Conservation (phyloP, 2,797 vertebrate genomes). For the Nannoperca obscura region DNA sequence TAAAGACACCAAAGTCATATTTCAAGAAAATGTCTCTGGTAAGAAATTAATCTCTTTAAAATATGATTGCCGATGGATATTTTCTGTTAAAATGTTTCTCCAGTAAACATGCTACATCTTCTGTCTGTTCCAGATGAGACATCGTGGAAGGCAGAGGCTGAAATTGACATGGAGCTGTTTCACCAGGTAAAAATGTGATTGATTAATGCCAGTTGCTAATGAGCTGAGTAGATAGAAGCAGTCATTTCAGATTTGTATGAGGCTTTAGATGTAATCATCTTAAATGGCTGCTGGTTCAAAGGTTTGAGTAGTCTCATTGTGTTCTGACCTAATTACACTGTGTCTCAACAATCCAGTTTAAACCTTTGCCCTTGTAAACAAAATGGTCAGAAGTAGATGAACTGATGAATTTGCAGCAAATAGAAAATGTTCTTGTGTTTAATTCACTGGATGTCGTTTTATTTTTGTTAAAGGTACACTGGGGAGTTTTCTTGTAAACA, state of each 20-base stretch:
- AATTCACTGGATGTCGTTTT: background rate
- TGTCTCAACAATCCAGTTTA: constrained; percentile 63
- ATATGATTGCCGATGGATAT: background rate
- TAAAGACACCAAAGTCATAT: constrained; percentile 99
- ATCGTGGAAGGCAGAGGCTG: constrained; percentile 97
- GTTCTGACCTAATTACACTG: constrained; percentile 77
- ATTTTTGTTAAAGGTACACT: background rate
- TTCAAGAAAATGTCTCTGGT: constrained; percentile 97
- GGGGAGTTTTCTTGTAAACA: background rate
- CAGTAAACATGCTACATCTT: background rate
- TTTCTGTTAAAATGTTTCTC: background rate
- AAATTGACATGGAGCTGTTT: constrained; percentile 99
- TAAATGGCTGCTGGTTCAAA: constrained; percentile 72
- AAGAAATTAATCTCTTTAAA: constrained; percentile 18
- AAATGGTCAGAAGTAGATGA: constrained; percentile 31
- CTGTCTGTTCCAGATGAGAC: constrained; percentile 89
- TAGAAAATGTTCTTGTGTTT: background rate
- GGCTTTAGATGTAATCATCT: constrained; percentile 77
- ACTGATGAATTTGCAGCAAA: constrained; percentile 21
- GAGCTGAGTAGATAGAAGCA: constrained; percentile 55
- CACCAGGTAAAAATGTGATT: constrained; percentile 91
- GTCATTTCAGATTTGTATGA: constrained; percentile 60
- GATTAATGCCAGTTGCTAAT: constrained; percentile 51
- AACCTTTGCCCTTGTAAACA: constrained; percentile 61
- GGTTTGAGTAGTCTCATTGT: constrained; percentile 77